Percentiles rank a stretch among this genome's conserved stretches.
phyloP scores from a whole-genome alignment of 2,888 invertebrate species.

The Papilio protenor region DNA sequence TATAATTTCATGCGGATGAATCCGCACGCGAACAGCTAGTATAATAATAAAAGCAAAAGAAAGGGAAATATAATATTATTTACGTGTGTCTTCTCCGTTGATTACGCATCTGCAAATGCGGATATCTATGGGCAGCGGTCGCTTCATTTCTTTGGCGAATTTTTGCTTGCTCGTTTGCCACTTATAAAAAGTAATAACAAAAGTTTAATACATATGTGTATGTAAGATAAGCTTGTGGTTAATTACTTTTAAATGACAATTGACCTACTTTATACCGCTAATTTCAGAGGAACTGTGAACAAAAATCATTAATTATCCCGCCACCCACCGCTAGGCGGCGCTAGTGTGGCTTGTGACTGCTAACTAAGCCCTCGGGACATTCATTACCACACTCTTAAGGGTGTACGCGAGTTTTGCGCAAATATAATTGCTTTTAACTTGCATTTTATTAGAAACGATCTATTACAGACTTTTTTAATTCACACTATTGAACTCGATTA shows the following conservation, averaged over 20 bases:
- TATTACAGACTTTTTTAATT: slow-evolving; percentile 4
- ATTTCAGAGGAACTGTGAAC: slow-evolving; percentile 58
- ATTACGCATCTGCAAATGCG: too few species aligned
- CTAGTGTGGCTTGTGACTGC: slow-evolving; percentile 46
- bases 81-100: too few species aligned
- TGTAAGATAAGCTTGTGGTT: slow-evolving; percentile 27
- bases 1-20: too few species aligned
- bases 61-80: too few species aligned
- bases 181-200: not conserved
- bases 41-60: too few species aligned
- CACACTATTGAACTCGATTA: slow-evolving; percentile 24
- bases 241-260: slow-evolving; percentile 19
- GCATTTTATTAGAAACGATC: slow-evolving; percentile 34
- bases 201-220: not conserved
- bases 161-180: too few species aligned
- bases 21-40: too few species aligned
- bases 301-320: slow-evolving; percentile 80
- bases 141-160: too few species aligned
- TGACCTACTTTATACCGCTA: slow-evolving; percentile 58
- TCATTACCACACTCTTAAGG: slow-evolving; percentile 53
- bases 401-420: slow-evolving; percentile 37
- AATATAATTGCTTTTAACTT: slow-evolving; percentile 41
- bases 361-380: slow-evolving; percentile 53
- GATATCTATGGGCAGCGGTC: too few species aligned
- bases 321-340: slow-evolving; percentile 56